Evolutionary conservation across 2,888 invertebrate genomes (phyloP), one percentile per base, ranked within the genome.

Genomic region (Pedicia rivosa): DNA sequence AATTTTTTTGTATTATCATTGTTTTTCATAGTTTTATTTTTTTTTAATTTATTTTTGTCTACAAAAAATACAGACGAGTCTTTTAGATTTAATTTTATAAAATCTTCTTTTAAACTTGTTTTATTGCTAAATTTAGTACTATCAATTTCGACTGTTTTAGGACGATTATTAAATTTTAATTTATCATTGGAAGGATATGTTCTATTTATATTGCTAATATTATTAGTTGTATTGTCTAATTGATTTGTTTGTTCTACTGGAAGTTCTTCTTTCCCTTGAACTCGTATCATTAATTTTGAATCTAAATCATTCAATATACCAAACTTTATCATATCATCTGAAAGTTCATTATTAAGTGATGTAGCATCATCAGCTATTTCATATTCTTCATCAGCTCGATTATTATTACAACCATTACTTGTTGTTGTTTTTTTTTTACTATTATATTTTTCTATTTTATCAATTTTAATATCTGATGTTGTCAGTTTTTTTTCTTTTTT

Each of bases 251-350:
- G 61, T 46, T 65, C 60, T 38, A 68, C 66, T 1, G 79, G 78
- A 46, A 78, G 56, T 59, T 80, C 81, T 54, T 79, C 80, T 51
- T 70, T 72, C 10, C 78, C 79, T 46, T 76, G 70, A 20, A 74
- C 74, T 16, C 64, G 67, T 15, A 70, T 64, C 53, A 62, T 56
- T 2, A 55, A 50, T 41, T 57, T 54, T 34, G 62, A 44, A 50
- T 68, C 56, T 50, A 54, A 50, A 54, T 67, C 51, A 53, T 64
- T 48, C 46, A 65, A 52, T 59, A 59, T 54, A 46, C 59, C 63
- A 63, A 63, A 64, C 65, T 65, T 67, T 53, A 57, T 50, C 32
- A 45, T 45, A 38, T 48, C 42, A 29, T 52, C 46, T 37, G 44
- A 43, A n/a, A 55, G 53, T 4, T 47, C 50, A 26, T 52, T 63